These are phyloP conservation scores for Oscheius onirici DNA, from an alignment of 2,888 invertebrate genomes.

Conservation along the genomic window DNA sequence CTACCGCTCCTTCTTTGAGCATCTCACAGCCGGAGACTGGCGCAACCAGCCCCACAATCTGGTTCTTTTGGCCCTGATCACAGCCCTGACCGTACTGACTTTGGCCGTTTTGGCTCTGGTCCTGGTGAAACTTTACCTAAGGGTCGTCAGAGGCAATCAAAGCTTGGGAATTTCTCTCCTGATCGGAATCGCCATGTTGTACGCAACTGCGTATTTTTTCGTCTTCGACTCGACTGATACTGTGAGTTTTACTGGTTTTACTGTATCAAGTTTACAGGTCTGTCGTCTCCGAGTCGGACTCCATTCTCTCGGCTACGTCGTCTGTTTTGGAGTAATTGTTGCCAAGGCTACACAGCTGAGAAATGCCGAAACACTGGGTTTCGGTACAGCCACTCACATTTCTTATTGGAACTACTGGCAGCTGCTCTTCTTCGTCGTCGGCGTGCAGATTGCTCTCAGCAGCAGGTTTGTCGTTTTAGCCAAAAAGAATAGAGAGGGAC, in stretches of 20 bases:
- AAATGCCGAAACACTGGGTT: constrained; percentile 67
- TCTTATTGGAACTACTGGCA: constrained; percentile 71
- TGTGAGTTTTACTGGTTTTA: constrained; percentile 31
- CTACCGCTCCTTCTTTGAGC: constrained; percentile 56
- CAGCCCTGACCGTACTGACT: constrained; percentile 54
- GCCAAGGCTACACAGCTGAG: constrained; percentile 69
- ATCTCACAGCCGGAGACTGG: constrained; percentile 61
- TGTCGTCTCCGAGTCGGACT: constrained; percentile 59
- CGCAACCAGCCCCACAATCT: constrained; percentile 58
- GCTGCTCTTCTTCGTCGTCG: constrained; percentile 68
- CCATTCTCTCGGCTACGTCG: constrained; percentile 63
- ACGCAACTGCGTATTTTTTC: constrained; percentile 67
- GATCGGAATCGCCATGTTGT: constrained; percentile 65
- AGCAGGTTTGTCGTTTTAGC: constrained; percentile 37
- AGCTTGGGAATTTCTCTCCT: constrained; percentile 69
- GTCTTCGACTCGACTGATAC: constrained; percentile 63
- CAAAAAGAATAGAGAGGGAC: background rate
- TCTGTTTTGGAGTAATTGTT: constrained; percentile 71
- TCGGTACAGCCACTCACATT: constrained; percentile 59
- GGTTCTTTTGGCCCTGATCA: constrained; percentile 58
- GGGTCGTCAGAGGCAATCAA: constrained; percentile 69
- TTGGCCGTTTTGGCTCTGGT: constrained; percentile 58
- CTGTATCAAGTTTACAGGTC: constrained; percentile 33
- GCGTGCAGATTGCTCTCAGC: constrained; percentile 67
- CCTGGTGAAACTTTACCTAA: constrained; percentile 61